These are phyloP conservation scores for Nemurella pictetii DNA, from an alignment of 2,888 invertebrate genomes.

Conservation along the genomic window DNA sequence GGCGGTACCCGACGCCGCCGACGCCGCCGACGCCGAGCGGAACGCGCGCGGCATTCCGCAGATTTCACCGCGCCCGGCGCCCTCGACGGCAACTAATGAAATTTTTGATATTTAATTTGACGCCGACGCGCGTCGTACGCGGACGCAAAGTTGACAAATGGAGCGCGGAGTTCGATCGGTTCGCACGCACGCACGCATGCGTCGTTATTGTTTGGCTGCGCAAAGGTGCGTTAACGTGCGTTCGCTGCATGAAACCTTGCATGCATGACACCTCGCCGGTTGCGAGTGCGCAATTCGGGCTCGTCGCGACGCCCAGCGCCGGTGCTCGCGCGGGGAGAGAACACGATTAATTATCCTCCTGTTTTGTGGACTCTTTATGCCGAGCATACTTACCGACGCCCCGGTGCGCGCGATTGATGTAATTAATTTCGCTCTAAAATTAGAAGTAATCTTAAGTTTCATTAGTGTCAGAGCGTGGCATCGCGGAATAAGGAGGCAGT, in stretches of 20 bases:
- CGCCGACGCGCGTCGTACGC: not conserved
- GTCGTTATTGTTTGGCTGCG: not conserved
- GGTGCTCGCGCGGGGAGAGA: too few relatives aligned
- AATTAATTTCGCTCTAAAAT: not conserved
- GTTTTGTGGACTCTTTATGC: too few relatives aligned
- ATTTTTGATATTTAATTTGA: slow-evolving; percentile 10
- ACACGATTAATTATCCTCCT: too few relatives aligned
- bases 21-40: too few relatives aligned
- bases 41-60: not conserved
- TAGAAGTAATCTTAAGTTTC: not conserved
- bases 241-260: too few relatives aligned
- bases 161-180: not conserved
- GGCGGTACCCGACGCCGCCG: not conserved
- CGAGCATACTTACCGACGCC: too few relatives aligned
- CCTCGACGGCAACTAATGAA: not conserved
- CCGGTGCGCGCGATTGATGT: not conserved
- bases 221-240: not conserved
- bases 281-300: not conserved
- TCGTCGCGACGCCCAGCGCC: too few relatives aligned
- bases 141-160: slow-evolving; percentile 1
- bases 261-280: not conserved
- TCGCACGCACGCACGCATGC: not conserved
- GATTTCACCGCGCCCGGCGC: not conserved
- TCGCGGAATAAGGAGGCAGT: not conserved
- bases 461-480: not conserved